phyloP scores from a whole-genome alignment of 1,140 invertebrate genomes.

The Brachionus paranguensis region DNA sequence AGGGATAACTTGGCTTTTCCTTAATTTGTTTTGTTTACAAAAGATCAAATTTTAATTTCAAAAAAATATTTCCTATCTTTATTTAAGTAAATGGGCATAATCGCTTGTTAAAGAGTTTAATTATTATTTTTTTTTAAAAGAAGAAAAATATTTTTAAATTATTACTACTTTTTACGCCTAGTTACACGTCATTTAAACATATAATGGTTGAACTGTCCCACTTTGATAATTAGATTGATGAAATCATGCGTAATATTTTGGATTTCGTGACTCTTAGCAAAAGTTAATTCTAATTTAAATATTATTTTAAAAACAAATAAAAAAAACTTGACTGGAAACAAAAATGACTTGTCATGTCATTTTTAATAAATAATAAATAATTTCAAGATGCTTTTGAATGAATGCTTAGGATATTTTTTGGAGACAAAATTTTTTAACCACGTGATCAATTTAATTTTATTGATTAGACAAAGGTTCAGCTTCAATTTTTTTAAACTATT shows the following conservation, averaged over 20 bases:
- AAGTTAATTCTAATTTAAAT: neutral
- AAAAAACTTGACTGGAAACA: neutral
- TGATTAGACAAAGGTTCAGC: too few species aligned
- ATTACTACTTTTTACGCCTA: neutral
- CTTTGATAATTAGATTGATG: neutral
- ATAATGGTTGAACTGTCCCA: neutral
- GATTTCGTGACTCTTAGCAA: neutral
- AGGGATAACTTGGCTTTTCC: neutral
- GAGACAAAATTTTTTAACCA: neutral
- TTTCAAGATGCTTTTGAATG: neutral
- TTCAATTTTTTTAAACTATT: too few species aligned
- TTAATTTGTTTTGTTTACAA: neutral
- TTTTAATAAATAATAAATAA: neutral
- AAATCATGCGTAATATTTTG: neutral
- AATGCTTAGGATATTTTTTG: too few species aligned
- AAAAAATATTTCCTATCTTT: slow-evolving; percentile 3
- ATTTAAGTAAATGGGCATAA: neutral
- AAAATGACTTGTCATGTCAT: neutral
- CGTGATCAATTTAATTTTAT: neutral
- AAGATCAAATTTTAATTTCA: slow-evolving; percentile 1
- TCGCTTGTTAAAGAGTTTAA: neutral
- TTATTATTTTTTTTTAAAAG: neutral
- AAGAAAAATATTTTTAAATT: neutral
- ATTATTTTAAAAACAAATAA: too few species aligned
- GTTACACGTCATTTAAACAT: neutral